Base-by-base conservation (phyloP, 2,797 vertebrate genomes). In the Rhinella marina region DNA sequence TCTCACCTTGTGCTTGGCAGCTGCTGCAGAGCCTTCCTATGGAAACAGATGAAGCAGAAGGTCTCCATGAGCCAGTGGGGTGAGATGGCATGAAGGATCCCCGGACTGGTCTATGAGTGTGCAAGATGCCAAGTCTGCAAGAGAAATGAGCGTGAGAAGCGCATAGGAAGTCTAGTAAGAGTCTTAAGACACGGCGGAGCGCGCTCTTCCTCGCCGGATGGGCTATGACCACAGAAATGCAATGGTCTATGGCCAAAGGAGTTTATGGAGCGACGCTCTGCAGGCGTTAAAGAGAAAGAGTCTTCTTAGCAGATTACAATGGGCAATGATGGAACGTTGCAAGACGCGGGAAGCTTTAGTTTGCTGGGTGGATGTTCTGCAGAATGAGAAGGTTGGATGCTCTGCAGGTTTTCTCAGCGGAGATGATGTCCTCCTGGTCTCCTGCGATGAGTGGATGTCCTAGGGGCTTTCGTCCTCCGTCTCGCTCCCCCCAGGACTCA, bases 41-140 rank as follows among this genome's bases (percentile, higher is more conserved):
- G 95, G 90, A 95, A 94, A 91, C 95, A 96, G 90, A 94, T 29
- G 52, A 95, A 93, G 91, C 95, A 95, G 93, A 96, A 95, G 70
- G 95, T 93, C 85, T 95, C 94, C 90, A 94, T 93, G 0, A 91
- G 91, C 56, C 88, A 32, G 72, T 3, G 23, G 61, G 70, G 50
- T 23, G 62, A 57, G 70, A 50, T 77, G 84, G 72, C 84, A 89
- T 86, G 59, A 82, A 89, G 83, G 21, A 52, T 56, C 41, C 50
- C 61, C 16, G 61, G 56, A 23, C n/a, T 29, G 72, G 32, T 5
- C 64, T 48, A 32, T 5, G 19, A 79, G 23, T 16, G 52, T 10
- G 17, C 25, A 41, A 80, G 56, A 61, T 12, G 57, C 3, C 27
- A 79, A 79, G 77, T 79, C 25, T 79, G 77, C 77, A 57, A 78